phyloP scores from a whole-genome alignment of 1,140 invertebrate genomes.

The Philopotamus ludificatus region DNA sequence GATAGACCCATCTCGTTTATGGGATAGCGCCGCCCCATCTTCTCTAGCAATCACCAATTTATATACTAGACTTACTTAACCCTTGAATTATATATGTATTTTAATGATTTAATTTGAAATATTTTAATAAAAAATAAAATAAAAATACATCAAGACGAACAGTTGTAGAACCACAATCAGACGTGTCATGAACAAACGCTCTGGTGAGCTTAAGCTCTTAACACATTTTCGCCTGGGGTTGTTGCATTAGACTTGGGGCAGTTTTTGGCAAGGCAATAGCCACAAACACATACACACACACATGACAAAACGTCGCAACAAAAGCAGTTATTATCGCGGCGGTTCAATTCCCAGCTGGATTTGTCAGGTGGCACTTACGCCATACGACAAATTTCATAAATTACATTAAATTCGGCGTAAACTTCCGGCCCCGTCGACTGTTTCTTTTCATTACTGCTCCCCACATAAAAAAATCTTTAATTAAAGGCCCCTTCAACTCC shows the following conservation, averaged over 20 bases:
- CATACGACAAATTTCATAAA: background rate
- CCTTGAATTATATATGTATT: too few species aligned
- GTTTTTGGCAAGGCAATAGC: background rate
- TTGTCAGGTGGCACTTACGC: background rate
- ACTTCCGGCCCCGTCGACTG: background rate
- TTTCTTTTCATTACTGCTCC: background rate
- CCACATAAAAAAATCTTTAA: slow-evolving; percentile 19
- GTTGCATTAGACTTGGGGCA: background rate
- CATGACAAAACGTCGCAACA: background rate
- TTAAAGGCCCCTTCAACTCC: slow-evolving; percentile 21
- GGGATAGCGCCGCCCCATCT: background rate
- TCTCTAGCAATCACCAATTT: background rate
- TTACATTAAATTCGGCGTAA: background rate
- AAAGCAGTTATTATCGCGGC: background rate
- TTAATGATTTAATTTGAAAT: too few species aligned
- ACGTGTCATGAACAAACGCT: slow-evolving; percentile 6
- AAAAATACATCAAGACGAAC: too few species aligned
- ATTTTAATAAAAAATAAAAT: too few species aligned
- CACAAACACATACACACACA: background rate
- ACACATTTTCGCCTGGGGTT: slow-evolving; percentile 4
- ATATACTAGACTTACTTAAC: background rate
- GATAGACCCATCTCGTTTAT: too few species aligned
- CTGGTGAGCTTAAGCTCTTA: background rate
- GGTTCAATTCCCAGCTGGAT: background rate
- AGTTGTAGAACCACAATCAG: background rate